Base-by-base conservation (phyloP, 2,113 vertebrate species). In the Etheostoma cragini region DNA sequence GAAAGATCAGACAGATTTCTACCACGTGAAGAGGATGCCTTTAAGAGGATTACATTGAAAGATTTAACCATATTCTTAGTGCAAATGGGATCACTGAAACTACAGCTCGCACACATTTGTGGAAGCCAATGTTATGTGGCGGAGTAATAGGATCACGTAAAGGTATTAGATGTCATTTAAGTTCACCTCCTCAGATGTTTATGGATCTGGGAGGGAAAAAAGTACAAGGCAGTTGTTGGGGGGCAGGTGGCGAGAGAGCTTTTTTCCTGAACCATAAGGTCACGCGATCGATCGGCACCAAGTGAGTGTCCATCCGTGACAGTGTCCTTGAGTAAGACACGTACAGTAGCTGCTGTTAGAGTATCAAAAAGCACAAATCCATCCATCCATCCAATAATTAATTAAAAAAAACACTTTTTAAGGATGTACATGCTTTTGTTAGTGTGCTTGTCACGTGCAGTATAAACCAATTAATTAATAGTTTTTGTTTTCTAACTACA, bases 1-100 rank as follows among this genome's bases (percentile, higher is more conserved):
- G 78, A 63, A 79, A 76, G 80, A 78, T 89, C 60, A 68, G 45
- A 26, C 38, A 1, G 64, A 5, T 73, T 77, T 49, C 63, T 50
- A 64, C 80, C 82, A 53, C 76, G 57, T 8, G 80, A 81, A 50
- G 58, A 65, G 42, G 72, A 68, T 14, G 57, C 61, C 21, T 57
- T 82, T 87, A 87, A 85, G 80, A 81, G 84, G 87, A 87, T 91
- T 89, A 89, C 6, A 1, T 67, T 65, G 12, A 61, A 75, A 87
- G 84, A 90, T 87, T 77, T 67, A 63, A 54, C 62, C 78, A 65
- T 68, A 77, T 87, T 86, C 61, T 76, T 8, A 56, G 67, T 72
- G 73, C 76, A 70, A 86, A 84, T 80, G 56, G 80, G 73, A 90
- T 86, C 64, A 80, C 53, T 49, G 63, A 42, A 83, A 83, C 58